phyloP scores from a whole-genome alignment of 1,140 invertebrate genomes.

The Pseudomyrmex flavicornis region DNA sequence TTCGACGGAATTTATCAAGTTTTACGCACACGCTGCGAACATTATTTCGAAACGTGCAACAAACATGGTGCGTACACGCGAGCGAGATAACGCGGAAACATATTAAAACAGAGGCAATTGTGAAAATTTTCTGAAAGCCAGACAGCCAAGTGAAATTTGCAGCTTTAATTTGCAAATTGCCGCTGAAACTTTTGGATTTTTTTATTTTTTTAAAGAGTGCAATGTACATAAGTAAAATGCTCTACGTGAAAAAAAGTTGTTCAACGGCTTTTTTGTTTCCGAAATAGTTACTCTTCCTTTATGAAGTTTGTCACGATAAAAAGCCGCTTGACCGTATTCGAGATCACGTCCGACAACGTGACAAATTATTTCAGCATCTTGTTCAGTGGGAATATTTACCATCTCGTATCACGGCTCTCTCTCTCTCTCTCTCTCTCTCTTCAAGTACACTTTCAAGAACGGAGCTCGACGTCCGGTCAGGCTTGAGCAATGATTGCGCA shows the following conservation, averaged over 20 bases:
- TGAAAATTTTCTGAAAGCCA: background rate
- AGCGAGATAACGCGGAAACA: too few relatives aligned
- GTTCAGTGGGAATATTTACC: conserved; percentile 4
- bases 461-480: conserved; percentile 38
- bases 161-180: background rate
- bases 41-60: too few relatives aligned
- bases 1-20: too few relatives aligned
- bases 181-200: too few relatives aligned
- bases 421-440: background rate
- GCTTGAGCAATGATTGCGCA: conserved; percentile 68
- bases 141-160: background rate
- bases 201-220: background rate
- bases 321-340: background rate
- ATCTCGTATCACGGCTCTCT: background rate
- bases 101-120: too few relatives aligned
- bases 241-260: background rate
- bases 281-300: background rate
- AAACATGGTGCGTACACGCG: too few relatives aligned
- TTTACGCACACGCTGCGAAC: too few relatives aligned
- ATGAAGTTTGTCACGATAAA: background rate
- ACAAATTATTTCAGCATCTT: background rate
- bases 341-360: background rate
- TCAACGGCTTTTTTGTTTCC: background rate
- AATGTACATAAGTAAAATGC: background rate
- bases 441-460: conserved; percentile 25